Conservation (phyloP, 2,113 vertebrate genomes). For the Muscicapa adusta region DNA sequence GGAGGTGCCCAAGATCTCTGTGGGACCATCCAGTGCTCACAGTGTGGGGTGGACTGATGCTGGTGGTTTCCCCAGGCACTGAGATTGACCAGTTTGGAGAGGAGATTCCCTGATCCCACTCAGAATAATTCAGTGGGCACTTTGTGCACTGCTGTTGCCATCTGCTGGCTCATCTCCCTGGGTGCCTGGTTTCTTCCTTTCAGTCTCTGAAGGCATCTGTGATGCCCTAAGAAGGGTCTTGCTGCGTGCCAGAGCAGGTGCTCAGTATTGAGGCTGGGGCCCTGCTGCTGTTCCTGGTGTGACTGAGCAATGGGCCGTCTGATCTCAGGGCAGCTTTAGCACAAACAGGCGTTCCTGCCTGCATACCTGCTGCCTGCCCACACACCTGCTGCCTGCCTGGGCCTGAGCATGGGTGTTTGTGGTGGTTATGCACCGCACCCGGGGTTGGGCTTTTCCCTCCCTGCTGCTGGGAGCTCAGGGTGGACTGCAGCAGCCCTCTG, state of each 20-base stretch:
- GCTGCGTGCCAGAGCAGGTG: neutral
- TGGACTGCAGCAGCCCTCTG: neutral
- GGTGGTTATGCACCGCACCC: fast-evolving
- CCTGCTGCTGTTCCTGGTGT: neutral
- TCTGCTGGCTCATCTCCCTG: neutral
- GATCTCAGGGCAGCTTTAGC: neutral
- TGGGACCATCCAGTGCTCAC: neutral
- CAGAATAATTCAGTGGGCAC: fast-evolving
- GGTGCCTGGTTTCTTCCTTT: neutral
- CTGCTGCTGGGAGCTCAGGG: neutral
- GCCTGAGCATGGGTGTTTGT: neutral
- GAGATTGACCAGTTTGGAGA: too few species aligned
- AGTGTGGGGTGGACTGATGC: neutral
- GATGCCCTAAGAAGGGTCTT: fast-evolving
- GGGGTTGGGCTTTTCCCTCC: neutral
- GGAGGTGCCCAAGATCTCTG: neutral
- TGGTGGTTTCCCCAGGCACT: neutral
- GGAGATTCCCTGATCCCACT: neutral
- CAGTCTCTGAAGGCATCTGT: neutral
- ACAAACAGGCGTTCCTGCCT: neutral
- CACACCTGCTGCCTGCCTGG: neutral
- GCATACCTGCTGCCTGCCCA: neutral
- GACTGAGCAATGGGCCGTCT: neutral
- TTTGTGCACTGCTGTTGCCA: neutral
- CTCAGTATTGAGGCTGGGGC: fast-evolving